phyloP scores from a whole-genome alignment of 2,113 vertebrate genomes.

The Tragulus kanchil region DNA sequence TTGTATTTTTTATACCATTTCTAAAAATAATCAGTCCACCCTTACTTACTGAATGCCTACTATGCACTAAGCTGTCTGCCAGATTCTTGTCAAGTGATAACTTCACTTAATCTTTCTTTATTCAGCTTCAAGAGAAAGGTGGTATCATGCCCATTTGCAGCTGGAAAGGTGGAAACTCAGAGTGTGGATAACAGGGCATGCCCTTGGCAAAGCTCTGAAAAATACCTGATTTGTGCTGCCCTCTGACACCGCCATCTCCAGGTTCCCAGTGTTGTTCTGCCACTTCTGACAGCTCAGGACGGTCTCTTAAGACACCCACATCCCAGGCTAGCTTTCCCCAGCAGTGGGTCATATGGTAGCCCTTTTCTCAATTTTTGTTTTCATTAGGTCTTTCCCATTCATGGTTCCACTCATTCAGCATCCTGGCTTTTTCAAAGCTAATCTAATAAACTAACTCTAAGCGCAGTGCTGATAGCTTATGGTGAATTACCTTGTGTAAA shows the following conservation, averaged over 20 bases:
- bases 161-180: background rate
- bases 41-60: background rate
- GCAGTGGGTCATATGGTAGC: background rate
- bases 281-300: background rate
- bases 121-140: background rate
- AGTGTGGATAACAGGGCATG: rapidly evolving
- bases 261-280: background rate
- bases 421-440: slow-evolving; percentile 26
- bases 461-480: background rate
- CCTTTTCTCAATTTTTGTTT: background rate
- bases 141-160: background rate
- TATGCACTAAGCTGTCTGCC: background rate
- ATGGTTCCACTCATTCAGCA: background rate
- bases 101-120: background rate
- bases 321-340: background rate
- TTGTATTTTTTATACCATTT: background rate
- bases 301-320: too few relatives aligned
- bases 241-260: background rate
- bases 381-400: slow-evolving; percentile 20
- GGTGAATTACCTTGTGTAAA: background rate
- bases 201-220: background rate
- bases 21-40: background rate
- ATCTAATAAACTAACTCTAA: slow-evolving; percentile 48
- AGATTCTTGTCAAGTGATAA: background rate
- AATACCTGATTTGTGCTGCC: background rate